These are phyloP conservation scores for Cavia aperea DNA, from an alignment of 2,113 vertebrate species.

Conservation along the genomic window DNA sequence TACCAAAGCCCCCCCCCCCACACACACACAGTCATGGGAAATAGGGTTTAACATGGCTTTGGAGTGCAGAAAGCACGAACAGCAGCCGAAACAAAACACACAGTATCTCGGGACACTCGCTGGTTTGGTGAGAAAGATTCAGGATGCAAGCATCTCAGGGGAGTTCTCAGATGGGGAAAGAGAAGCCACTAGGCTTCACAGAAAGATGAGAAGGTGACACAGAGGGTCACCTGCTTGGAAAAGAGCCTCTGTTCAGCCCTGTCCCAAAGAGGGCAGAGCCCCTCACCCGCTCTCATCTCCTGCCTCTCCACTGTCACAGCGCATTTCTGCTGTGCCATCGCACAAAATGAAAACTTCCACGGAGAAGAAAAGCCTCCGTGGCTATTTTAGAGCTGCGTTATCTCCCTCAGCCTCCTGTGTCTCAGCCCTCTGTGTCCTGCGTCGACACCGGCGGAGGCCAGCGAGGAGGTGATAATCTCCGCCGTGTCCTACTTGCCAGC, in stretches of 20 bases:
- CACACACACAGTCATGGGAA: slow-evolving; percentile 54
- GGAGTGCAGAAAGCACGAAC: slow-evolving; percentile 52
- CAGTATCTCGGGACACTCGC: slow-evolving; percentile 45
- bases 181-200: slow-evolving; percentile 21
- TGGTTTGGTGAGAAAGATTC: slow-evolving; percentile 25
- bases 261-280: neutral
- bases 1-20: slow-evolving; percentile 51
- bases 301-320: neutral
- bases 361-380: slow-evolving; percentile 44
- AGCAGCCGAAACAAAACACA: slow-evolving; percentile 43
- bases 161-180: slow-evolving; percentile 37
- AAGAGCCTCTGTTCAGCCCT: slow-evolving; percentile 26
- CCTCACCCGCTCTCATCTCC: neutral
- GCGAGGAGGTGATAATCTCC: slow-evolving; percentile 42
- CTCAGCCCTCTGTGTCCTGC: slow-evolving; percentile 1
- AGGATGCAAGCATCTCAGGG: slow-evolving; percentile 43
- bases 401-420: slow-evolving; percentile 30
- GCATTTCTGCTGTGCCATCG: slow-evolving; percentile 4
- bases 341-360: slow-evolving; percentile 34
- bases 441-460: slow-evolving; percentile 20
- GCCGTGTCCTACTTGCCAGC: slow-evolving; percentile 50
- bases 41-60: slow-evolving; percentile 58
- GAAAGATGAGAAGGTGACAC: slow-evolving; percentile 45
- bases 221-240: neutral
- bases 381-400: slow-evolving; percentile 42